Evolutionary conservation across 2,797 vertebrate species (phyloP), one percentile per base, ranked within the genome.

Genomic region (Helicolenus hilgendorfi): DNA sequence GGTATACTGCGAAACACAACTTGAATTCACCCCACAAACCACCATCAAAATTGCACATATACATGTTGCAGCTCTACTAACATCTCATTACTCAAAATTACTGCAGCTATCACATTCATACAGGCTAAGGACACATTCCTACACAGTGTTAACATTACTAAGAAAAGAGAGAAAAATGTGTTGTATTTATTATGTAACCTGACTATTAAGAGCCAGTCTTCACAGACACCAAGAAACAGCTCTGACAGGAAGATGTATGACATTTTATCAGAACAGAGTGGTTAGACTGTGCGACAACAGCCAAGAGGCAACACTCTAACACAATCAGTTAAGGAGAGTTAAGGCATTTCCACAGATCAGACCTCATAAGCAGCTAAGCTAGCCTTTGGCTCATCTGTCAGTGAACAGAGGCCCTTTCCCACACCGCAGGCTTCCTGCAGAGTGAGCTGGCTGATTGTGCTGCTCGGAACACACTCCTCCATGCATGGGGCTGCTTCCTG

Each of bases 351-450:
- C 22, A 85, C 31, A 62, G 59, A 80, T 84, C 60, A 72, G 49
- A 53, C 68, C 58, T 88, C 58, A 70, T 72, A 59, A 87, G 78
- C 29, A 72, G 69, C 31, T 31, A 72, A 86, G 59, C 72, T 60
- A 91, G 81, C 60, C 26, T 53, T 45, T 60, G 65, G 81, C 60
- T 94, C 65, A 65, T 89, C 75, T 18, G 74, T 91, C 81, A 77
- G 70, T 62, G 71, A 22, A 62, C 36, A 35, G 11, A 31, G 65
- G 77, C 79, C 29, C 67, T 86, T 96, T 96, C 93, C 88, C 93
- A 96, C 92, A 91, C 83, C 72, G 87, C 72, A 14, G 63, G 72
- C 84, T 95, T 97, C 88, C 93, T 96, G 92, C 79, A 88, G 81
- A 68, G 56, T 49, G 79, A 87, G 18, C 78, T 20, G 67, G 89